Percentiles rank a stretch among this genome's conserved stretches.
Evolutionary conservation across 2,113 vertebrate species (phyloP).

Genomic region (Vidua chalybeata): DNA sequence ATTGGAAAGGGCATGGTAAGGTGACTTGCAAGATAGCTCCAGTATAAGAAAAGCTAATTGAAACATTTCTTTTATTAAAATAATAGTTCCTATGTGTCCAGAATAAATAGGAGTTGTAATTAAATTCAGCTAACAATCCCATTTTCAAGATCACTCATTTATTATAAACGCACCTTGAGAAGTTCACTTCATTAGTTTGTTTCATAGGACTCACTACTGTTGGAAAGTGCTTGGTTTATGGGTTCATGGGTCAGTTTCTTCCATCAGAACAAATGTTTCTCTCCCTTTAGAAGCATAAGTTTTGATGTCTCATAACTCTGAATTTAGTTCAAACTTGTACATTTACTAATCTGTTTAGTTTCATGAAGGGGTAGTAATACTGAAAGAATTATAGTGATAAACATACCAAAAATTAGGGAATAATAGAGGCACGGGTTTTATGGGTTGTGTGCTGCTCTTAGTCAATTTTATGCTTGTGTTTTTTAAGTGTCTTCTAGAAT

Average conservation of each 20-base stretch:
- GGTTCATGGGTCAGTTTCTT: not conserved
- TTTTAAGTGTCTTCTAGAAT: not conserved
- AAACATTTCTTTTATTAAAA: conserved; percentile 55
- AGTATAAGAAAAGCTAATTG: conserved; percentile 21
- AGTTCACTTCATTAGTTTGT: conserved; percentile 4
- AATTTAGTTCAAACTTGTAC: not conserved
- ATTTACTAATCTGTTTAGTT: not conserved
- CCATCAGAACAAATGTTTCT: not conserved
- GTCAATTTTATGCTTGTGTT: not conserved
- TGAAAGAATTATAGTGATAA: not conserved
- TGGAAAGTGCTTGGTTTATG: not conserved
- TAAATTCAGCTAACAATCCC: conserved; percentile 23
- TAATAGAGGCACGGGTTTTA: not conserved
- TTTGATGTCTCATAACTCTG: not conserved
- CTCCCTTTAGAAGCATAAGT: not conserved
- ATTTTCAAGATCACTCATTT: conserved; percentile 15
- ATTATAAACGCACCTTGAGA: not conserved
- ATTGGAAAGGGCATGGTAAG: not conserved
- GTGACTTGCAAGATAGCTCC: not conserved
- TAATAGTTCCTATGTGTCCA: not conserved
- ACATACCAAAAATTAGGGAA: not conserved
- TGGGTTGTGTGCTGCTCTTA: not conserved
- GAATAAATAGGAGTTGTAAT: conserved; percentile 37
- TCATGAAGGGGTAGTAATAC: not conserved
- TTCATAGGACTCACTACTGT: not conserved